A percentile compares a stretch with the other conserved stretches of the same genome.
These are phyloP conservation scores for Acestrorhynchus altus DNA, from an alignment of 2,797 vertebrate genomes.

Conservation along the genomic window DNA sequence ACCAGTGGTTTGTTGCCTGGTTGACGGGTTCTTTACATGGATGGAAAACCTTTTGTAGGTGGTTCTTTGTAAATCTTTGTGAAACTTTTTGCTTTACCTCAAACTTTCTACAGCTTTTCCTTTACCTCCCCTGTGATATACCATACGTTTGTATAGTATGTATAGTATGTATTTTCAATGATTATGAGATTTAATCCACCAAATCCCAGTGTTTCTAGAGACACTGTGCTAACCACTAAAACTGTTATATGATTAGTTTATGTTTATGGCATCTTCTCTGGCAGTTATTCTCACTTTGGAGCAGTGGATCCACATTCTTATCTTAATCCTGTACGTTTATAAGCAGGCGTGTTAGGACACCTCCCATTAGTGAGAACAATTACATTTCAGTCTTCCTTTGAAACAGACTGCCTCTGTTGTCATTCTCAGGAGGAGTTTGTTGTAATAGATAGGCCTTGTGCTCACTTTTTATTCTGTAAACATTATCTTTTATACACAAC, in stretches of 20 bases:
- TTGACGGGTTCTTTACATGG: too few relatives aligned
- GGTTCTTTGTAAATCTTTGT: too few relatives aligned
- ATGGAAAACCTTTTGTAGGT: too few relatives aligned
- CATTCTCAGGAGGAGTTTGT: not conserved
- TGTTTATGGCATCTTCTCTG: slow-evolving; percentile 3
- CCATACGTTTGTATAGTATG: too few relatives aligned
- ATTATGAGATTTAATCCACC: not conserved
- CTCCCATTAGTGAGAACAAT: slow-evolving; percentile 13
- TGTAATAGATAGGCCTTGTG: not conserved
- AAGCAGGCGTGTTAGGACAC: slow-evolving; percentile 14
- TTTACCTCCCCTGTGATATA: not conserved
- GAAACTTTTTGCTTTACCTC: too few relatives aligned
- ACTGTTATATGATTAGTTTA: not conserved
- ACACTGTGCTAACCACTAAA: not conserved
- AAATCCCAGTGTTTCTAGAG: not conserved
- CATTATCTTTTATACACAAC: not conserved
- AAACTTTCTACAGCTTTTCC: too few relatives aligned
- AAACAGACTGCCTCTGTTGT: slow-evolving; percentile 1
- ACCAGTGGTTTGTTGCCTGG: too few relatives aligned
- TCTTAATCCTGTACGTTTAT: slow-evolving; percentile 9
- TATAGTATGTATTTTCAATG: not conserved
- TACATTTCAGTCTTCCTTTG: not conserved
- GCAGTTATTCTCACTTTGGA: not conserved
- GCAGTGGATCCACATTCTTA: not conserved
- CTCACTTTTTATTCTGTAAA: not conserved